Base-by-base conservation (phyloP, 2,797 vertebrate species). In the Petrocephalus sullivani region DNA sequence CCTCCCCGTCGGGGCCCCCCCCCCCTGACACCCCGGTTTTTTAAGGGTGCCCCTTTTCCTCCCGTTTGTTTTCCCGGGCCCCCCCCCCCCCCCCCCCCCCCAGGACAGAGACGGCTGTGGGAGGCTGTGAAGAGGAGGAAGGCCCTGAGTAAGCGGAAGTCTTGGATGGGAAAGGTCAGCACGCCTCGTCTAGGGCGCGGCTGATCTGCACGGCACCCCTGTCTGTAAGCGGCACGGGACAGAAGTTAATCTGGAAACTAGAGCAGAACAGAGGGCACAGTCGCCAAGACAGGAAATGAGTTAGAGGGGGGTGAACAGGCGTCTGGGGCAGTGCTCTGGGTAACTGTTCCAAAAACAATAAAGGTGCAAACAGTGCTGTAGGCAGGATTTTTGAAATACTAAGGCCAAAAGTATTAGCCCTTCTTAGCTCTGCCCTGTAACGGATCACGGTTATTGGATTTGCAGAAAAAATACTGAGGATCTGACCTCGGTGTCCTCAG, bases 101-200 rank as follows among this genome's bases (percentile, higher is more conserved):
- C 28, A 71, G 67, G 67, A 71, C 67, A 71, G 67, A 71, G 67
- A 71, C 67, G 67, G 28, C 16, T 1, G 2, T 9, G 6, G 51
- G 67, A 71, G 28, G 67, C 67, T 71, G 67, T 71, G 67, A 71
- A 71, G 67, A 71, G 67, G 67, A 71, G 97, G 89, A 96, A 97
- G 92, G 97, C 97, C 0, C 94, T 99, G 92, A 98, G 96, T 89
- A 99, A 99, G 91, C 96, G 98, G 92, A 99, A 98, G 92, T 99
- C 98, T 12, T 99, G 98, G 98, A 98, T 99, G 98, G 98, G 97
- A 94, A 99, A 99, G 97, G 98, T 99, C 91, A 64, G 67, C 85
- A 21, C 23, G 51, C 21, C 12, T 53, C 49, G 2, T 4, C 51
- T 53, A 51, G 8, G 6, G 3, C 0, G 8, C n/a, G 41, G 81